Evolutionary conservation across 2,888 invertebrate species (phyloP).

Genomic region (Bedellia somnulentella): DNA sequence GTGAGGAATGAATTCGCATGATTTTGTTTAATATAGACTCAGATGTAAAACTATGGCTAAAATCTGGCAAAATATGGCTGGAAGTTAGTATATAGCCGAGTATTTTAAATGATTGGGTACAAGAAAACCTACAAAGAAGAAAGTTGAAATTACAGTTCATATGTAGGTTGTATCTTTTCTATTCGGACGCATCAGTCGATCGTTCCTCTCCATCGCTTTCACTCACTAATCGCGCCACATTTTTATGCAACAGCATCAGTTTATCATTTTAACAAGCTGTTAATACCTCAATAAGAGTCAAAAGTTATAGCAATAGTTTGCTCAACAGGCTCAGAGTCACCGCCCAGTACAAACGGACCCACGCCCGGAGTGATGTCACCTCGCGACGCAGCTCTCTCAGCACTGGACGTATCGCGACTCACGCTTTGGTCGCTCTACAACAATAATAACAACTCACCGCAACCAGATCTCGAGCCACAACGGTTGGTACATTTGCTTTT

Average conservation of each 20-base stretch:
- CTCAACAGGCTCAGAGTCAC: constrained; percentile 18
- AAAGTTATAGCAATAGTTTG: too few species aligned
- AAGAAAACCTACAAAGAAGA: too few species aligned
- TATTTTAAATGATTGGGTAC: too few species aligned
- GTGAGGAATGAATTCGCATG: not conserved
- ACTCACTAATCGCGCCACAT: not conserved
- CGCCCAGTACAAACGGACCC: constrained; percentile 36
- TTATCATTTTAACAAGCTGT: too few species aligned
- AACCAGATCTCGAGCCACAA: constrained; percentile 49
- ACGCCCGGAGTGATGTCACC: constrained; percentile 34
- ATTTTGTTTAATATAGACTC: not conserved
- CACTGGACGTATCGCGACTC: constrained; percentile 74
- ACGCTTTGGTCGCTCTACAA: constrained; percentile 84
- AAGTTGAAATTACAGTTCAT: too few species aligned
- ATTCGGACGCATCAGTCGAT: too few species aligned
- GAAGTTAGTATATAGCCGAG: too few species aligned
- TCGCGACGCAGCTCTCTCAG: constrained; percentile 48
- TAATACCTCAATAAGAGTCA: too few species aligned
- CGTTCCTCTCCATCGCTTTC: not conserved
- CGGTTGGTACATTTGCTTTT: constrained; percentile 30
- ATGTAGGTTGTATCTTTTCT: too few species aligned
- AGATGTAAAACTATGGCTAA: not conserved
- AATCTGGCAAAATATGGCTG: too few species aligned
- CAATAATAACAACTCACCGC: constrained; percentile 66
- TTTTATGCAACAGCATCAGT: too few species aligned